Evolutionary conservation across 2,888 invertebrate genomes (phyloP).

Genomic region (Nesidiocoris tenuis): DNA sequence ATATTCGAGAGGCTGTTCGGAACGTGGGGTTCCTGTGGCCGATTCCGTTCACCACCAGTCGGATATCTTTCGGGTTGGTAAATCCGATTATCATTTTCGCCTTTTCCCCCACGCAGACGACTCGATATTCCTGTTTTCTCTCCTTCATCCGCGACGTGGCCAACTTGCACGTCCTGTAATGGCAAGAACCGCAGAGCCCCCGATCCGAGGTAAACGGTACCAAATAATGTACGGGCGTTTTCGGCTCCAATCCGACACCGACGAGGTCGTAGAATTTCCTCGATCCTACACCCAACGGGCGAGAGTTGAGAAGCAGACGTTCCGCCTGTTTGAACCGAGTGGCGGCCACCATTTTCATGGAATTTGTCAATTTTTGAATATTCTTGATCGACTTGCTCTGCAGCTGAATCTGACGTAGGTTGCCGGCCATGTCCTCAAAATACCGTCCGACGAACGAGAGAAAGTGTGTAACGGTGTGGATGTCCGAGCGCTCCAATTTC

Average conservation of each 20-base stretch:
- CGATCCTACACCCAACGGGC: slow-evolving; percentile 45
- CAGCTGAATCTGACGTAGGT: slow-evolving; percentile 45
- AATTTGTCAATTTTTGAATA: slow-evolving; percentile 47
- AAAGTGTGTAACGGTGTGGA: slow-evolving; percentile 39
- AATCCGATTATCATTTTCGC: slow-evolving; percentile 38
- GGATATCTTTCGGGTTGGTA: slow-evolving; percentile 6
- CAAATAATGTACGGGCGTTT: slow-evolving; percentile 33
- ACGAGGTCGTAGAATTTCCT: slow-evolving; percentile 45
- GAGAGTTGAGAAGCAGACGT: slow-evolving; percentile 21
- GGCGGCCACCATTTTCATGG: slow-evolving; percentile 48
- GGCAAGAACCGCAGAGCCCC: slow-evolving; percentile 47
- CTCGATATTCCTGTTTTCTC: slow-evolving; percentile 9
- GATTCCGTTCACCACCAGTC: slow-evolving; percentile 46
- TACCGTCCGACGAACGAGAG: slow-evolving; percentile 16
- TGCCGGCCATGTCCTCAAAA: slow-evolving; percentile 40
- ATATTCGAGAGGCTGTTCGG: slow-evolving; percentile 43
- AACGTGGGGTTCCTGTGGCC: slow-evolving; percentile 47
- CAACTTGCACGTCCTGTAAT: slow-evolving; percentile 31
- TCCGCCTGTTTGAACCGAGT: slow-evolving; percentile 41
- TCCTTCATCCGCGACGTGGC: not conserved
- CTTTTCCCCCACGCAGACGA: slow-evolving; percentile 46
- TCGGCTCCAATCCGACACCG: not conserved
- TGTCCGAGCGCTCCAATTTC: slow-evolving; percentile 18
- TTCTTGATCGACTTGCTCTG: slow-evolving; percentile 44
- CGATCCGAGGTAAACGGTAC: slow-evolving; percentile 47